Evolutionary conservation across 2,888 invertebrate genomes (phyloP), one percentile per base, ranked within the genome.

Genomic region (Sphaeridia pumilis): DNA sequence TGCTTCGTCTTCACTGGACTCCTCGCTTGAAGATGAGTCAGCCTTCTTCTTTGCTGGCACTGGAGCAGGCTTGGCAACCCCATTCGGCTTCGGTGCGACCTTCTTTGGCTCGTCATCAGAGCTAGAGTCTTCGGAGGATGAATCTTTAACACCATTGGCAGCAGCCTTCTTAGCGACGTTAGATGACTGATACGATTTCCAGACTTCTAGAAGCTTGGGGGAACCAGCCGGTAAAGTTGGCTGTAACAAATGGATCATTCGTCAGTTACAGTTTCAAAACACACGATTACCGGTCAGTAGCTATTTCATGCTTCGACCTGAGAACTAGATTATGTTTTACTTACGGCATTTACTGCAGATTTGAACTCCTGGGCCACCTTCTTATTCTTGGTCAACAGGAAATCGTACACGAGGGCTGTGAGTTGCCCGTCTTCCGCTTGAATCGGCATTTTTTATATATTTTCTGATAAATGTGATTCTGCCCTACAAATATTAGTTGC

Each of bases 301-400:
- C 27, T 35, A 41, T 35, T n/a, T 31, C 34, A 48, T 38, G 24
- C 38, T 20, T n/a, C n/a, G n/a, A n/a, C n/a, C n/a, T n/a, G n/a
- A n/a, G n/a, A 24, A 54, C 26, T 42, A 41, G 25, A 17, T 4
- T 14, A 47, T 7, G 17, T 12, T 44, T 22, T 58, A 76, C 84
- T 81, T 76, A 85, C 85, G 73, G 82, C 79, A 69, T 84, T 84
- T 1, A 79, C 77, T 72, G 82, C 83, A 66, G 79, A 77, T 66
- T 81, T 76, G 67, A 81, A 84, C 46, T 80, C 74, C 65, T 78
- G 75, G 0, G 85, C 85, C 27, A 85, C 67, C 4, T 76, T 72
- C 68, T 79, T 79, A 67, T 84, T 81, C 60, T 77, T 75, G 60
- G 75, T 77, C 54, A 72, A 69, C 54, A 87, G 70, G 74, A 76